These are phyloP conservation scores for Eudorcas thomsonii DNA, from an alignment of 2,113 vertebrate genomes.

Conservation along the genomic window DNA sequence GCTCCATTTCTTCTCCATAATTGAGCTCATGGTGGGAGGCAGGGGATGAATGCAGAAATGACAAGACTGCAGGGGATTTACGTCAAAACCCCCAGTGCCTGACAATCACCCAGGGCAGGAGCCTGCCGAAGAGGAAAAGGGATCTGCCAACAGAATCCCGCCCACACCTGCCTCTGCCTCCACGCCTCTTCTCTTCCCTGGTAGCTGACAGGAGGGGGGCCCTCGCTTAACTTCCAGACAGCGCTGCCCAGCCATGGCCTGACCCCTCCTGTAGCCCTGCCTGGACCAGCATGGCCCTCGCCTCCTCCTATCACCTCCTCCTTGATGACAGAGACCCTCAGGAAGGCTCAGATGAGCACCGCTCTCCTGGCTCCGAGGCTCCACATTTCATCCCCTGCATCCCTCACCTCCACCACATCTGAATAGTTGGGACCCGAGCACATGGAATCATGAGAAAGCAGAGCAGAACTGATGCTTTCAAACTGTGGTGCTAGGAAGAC, in stretches of 20 bases:
- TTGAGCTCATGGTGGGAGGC: constrained; percentile 31
- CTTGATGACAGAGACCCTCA: not conserved
- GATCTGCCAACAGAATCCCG: not conserved
- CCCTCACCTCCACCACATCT: not conserved
- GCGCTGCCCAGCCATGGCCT: accelerated
- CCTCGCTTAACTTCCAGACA: not conserved
- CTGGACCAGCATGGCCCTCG: not conserved
- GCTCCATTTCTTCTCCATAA: constrained; percentile 47
- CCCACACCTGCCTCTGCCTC: not conserved
- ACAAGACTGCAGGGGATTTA: constrained; percentile 27
- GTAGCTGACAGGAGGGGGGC: not conserved
- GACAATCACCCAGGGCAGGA: not conserved
- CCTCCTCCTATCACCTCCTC: not conserved
- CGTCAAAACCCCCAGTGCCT: not conserved
- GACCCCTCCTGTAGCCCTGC: not conserved
- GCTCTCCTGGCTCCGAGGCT: not conserved
- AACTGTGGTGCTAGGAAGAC: not conserved
- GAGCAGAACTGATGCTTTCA: not conserved
- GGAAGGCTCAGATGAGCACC: not conserved
- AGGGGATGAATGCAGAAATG: constrained; percentile 14
- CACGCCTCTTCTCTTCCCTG: not conserved
- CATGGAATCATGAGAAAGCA: not conserved
- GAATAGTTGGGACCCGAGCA: not conserved
- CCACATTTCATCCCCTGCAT: not conserved
- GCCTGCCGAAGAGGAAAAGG: not conserved